Percentiles rank a stretch among this genome's conserved stretches.
These are phyloP conservation scores for Solea senegalensis DNA, from an alignment of 2,113 vertebrate species.

Conservation along the genomic window DNA sequence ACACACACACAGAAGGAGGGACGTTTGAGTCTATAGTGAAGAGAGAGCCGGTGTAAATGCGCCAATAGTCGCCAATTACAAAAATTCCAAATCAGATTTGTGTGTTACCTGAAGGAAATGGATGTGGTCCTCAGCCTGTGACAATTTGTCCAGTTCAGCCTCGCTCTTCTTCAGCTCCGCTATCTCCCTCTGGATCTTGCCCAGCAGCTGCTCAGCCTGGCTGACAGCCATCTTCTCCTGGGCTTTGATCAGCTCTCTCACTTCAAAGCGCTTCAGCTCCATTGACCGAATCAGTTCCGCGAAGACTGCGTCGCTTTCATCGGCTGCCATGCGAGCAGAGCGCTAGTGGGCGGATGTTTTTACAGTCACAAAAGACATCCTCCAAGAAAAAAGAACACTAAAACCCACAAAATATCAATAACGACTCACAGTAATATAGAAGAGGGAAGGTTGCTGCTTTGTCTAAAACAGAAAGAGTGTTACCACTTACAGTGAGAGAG, in stretches of 20 bases:
- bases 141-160: constrained; percentile 71
- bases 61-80: too few relatives aligned
- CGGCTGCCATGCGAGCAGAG: constrained; percentile 63
- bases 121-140: constrained; percentile 74
- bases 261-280: constrained; percentile 77
- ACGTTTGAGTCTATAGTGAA: too few relatives aligned
- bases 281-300: constrained; percentile 75
- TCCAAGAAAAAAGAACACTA: not conserved
- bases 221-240: constrained; percentile 71
- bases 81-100: too few relatives aligned
- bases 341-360: constrained; percentile 52
- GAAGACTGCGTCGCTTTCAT: constrained; percentile 76
- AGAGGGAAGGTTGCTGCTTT: not conserved
- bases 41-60: too few relatives aligned
- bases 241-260: constrained; percentile 78
- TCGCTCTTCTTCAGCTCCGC: constrained; percentile 73
- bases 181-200: constrained; percentile 76
- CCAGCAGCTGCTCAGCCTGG: constrained; percentile 74
- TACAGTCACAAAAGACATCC: not conserved
- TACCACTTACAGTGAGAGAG: constrained; percentile 70
- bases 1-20: not conserved
- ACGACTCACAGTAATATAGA: not conserved
- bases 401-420: too few relatives aligned
- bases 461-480: not conserved
- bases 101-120: constrained; percentile 75